phyloP scores from a whole-genome alignment of 2,113 vertebrate genomes.

The Cercocebus atys region DNA sequence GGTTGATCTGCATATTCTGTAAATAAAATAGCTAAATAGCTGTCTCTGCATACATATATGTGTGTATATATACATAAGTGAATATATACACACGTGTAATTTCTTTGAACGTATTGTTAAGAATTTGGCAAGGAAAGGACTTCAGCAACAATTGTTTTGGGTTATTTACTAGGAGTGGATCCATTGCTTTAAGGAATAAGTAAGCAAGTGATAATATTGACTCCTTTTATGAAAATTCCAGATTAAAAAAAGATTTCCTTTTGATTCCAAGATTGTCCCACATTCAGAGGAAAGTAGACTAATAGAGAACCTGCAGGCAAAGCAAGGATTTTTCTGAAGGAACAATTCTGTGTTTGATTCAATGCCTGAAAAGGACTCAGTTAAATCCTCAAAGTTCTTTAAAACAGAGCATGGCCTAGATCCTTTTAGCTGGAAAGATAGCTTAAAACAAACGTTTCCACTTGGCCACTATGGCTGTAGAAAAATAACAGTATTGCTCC shows the following conservation, averaged over 20 bases:
- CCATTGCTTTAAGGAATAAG: constrained; percentile 36
- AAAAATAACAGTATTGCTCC: neutral
- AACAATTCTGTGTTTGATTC: neutral
- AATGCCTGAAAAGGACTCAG: neutral
- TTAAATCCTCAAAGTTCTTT: constrained; percentile 15
- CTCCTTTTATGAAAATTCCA: constrained; percentile 9
- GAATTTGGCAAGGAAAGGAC: neutral
- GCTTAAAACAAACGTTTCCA: neutral
- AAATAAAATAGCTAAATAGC: neutral
- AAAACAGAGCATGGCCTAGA: neutral
- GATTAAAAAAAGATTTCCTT: neutral
- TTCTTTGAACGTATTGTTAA: neutral
- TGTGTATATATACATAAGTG: neutral
- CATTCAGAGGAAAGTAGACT: constrained; percentile 23
- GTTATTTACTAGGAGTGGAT: neutral
- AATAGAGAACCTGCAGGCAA: constrained; percentile 8
- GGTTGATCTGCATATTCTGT: neutral
- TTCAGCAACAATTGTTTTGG: neutral
- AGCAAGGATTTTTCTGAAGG: constrained; percentile 22
- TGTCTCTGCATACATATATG: accelerated
- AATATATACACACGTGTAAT: neutral
- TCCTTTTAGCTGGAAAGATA: neutral
- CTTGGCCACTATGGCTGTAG: neutral
- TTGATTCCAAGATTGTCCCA: neutral
- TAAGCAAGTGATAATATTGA: neutral